Percentiles rank a stretch among this genome's conserved stretches.
Conservation (phyloP, 2,113 vertebrate genomes). For the Cyphomyrus plagiostoma region DNA sequence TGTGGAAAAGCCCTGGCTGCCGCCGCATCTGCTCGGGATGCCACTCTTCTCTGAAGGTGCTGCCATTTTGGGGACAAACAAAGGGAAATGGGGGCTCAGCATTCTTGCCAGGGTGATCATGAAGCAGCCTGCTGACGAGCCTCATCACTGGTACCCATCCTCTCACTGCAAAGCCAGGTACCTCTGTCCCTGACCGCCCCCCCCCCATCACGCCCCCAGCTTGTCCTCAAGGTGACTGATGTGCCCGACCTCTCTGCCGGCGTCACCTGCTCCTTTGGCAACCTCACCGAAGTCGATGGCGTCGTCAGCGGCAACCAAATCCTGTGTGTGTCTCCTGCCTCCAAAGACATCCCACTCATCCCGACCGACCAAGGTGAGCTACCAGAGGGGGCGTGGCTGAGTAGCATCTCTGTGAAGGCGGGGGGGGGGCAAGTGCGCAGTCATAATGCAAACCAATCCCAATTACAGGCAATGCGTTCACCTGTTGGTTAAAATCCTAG, state of each 20-base stretch:
- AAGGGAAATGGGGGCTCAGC: background rate
- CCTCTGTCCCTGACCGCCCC: background rate
- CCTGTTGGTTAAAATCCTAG: background rate
- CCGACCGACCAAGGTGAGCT: slow-evolving; percentile 82
- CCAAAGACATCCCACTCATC: slow-evolving; percentile 84
- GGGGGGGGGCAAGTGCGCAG: background rate
- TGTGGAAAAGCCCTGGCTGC: background rate
- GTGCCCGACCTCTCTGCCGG: slow-evolving; percentile 83
- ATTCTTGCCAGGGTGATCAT: slow-evolving; percentile 57
- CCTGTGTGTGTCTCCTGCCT: slow-evolving; percentile 79
- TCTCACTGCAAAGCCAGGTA: no score
- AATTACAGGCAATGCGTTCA: background rate
- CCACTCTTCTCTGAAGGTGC: background rate
- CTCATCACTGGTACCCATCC: no score
- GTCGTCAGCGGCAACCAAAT: slow-evolving; percentile 81
- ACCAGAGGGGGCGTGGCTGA: background rate
- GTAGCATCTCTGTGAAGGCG: background rate
- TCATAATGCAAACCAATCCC: background rate
- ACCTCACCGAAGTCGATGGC: slow-evolving; percentile 86
- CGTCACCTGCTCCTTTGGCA: slow-evolving; percentile 88
- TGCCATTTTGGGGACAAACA: background rate
- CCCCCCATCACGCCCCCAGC: slow-evolving; percentile 52
- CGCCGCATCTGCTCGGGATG: background rate
- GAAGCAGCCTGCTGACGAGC: slow-evolving; percentile 48
- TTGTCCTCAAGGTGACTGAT: slow-evolving; percentile 81